phyloP scores from a whole-genome alignment of 2,888 invertebrate genomes.

The Apomyelois bistriatella region DNA sequence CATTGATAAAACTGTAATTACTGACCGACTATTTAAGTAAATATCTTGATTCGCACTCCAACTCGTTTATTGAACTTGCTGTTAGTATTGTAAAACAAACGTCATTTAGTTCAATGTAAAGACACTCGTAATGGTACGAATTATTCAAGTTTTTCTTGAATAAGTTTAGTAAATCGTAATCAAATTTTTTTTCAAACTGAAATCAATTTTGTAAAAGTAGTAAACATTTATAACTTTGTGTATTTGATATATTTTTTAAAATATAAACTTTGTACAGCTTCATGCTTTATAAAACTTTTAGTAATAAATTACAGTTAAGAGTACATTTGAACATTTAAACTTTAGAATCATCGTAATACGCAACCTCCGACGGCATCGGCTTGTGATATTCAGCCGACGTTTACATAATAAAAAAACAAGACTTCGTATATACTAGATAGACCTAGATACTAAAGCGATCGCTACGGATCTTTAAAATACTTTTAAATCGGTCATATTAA shows the following conservation, averaged over 20 bases:
- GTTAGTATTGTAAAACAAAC: background rate
- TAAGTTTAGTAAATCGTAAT: background rate
- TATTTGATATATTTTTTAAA: background rate
- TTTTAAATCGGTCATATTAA: too few species aligned
- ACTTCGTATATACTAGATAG: too few species aligned
- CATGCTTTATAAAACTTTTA: too few species aligned
- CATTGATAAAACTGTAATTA: slow-evolving; percentile 66
- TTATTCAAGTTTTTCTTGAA: background rate
- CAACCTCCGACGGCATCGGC: too few species aligned
- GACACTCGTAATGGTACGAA: background rate
- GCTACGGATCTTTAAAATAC: too few species aligned
- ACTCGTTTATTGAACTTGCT: slow-evolving; percentile 24
- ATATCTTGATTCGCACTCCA: slow-evolving; percentile 33
- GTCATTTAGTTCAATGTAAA: background rate
- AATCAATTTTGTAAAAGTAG: background rate
- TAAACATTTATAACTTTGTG: background rate
- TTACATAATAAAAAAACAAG: too few species aligned
- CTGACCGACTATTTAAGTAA: slow-evolving; percentile 44
- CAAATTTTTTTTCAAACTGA: background rate
- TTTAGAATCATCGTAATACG: too few species aligned
- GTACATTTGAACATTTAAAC: too few species aligned
- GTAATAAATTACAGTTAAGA: too few species aligned
- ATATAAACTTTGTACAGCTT: background rate
- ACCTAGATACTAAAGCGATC: too few species aligned
- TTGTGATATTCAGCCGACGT: too few species aligned